A percentile compares a stretch with the other conserved stretches of the same genome.
Evolutionary conservation across 2,113 vertebrate genomes (phyloP).

Genomic region (Diadophis punctatus): DNA sequence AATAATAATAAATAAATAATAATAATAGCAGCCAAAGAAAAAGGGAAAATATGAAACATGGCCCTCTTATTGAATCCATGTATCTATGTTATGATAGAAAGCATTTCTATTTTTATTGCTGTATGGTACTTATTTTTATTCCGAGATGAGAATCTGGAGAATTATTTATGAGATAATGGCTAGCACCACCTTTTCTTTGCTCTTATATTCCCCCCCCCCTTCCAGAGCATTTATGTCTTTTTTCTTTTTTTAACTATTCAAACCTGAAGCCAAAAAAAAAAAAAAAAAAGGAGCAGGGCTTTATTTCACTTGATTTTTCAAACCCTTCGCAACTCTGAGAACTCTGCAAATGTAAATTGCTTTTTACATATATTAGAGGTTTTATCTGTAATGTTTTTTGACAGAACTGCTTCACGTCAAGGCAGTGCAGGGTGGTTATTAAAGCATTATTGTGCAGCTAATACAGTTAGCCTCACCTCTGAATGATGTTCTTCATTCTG

Average conservation of each 20-base stretch:
- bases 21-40: background rate
- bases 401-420: constrained; percentile 39
- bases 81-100: background rate
- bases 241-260: constrained; percentile 30
- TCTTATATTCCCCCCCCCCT: constrained; percentile 16
- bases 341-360: constrained; percentile 50
- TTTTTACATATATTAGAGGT: constrained; percentile 54
- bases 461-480: constrained; percentile 75
- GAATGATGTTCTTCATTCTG: constrained; percentile 97
- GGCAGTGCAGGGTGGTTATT: constrained; percentile 23
- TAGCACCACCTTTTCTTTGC: constrained; percentile 33
- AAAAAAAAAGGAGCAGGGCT: constrained; percentile 30
- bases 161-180: constrained; percentile 21
- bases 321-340: constrained; percentile 46
- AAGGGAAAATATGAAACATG: background rate
- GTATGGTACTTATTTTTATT: background rate
- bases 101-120: constrained; percentile 10
- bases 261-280: constrained; percentile 27
- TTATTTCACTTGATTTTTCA: constrained; percentile 54
- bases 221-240: constrained; percentile 12
- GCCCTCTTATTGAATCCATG: background rate
- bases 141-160: constrained; percentile 24
- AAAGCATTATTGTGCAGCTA: constrained; percentile 21
- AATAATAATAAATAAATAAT: too few species aligned
- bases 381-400: constrained; percentile 48